Evolutionary conservation across 1,140 invertebrate genomes (phyloP).

Genomic region (Diorhabda sublineata): DNA sequence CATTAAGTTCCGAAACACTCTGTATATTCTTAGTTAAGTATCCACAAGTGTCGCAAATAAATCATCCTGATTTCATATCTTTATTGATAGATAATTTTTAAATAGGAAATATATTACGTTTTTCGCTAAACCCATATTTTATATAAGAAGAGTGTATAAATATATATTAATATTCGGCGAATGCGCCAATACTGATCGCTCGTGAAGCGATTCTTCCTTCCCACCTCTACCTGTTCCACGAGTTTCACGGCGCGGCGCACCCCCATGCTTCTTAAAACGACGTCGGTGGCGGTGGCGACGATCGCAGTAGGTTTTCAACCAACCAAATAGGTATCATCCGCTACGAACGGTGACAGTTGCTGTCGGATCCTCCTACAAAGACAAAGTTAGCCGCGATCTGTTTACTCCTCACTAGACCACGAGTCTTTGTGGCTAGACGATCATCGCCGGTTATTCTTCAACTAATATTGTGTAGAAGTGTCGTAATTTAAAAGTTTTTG

Average conservation of each 20-base stretch:
- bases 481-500: not conserved
- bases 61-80: too few species aligned
- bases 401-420: not conserved
- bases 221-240: not conserved
- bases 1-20: too few species aligned
- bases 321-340: slow-evolving; percentile 1
- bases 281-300: slow-evolving; percentile 4
- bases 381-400: not conserved
- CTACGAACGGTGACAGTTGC: slow-evolving; percentile 6
- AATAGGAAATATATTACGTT: too few species aligned
- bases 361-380: not conserved
- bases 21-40: too few species aligned
- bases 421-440: not conserved
- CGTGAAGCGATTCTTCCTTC: not conserved
- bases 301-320: slow-evolving; percentile 5
- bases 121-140: too few species aligned
- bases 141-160: too few species aligned
- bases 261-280: not conserved
- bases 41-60: too few species aligned
- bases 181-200: too few species aligned
- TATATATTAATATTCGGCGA: too few species aligned
- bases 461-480: too few species aligned
- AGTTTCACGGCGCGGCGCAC: not conserved
- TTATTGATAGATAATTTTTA: too few species aligned
- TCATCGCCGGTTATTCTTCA: not conserved